These are phyloP conservation scores for Zelostemma sp. DNA, from an alignment of 1,140 invertebrate species.

Conservation along the genomic window DNA sequence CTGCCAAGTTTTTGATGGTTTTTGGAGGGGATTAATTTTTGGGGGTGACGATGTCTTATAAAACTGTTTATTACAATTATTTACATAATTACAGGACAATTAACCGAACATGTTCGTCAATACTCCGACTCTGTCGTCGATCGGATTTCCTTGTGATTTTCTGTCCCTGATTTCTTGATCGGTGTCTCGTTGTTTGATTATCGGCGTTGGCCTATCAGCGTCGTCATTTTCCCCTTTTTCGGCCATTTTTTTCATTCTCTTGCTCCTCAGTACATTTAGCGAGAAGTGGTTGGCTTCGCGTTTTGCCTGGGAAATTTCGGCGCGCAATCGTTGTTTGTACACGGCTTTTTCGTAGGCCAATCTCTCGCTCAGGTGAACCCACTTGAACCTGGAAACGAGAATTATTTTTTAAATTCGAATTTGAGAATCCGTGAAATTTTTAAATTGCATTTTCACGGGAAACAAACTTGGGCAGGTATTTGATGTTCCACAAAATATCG, in stretches of 20 bases:
- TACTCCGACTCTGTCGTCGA: constrained; percentile 67
- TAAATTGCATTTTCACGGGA: background rate
- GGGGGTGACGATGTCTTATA: no score
- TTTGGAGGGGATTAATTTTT: no score
- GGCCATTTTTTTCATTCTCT: constrained; percentile 74
- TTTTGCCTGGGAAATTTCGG: constrained; percentile 93
- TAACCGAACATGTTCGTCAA: constrained; percentile 69
- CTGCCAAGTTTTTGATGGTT: no score
- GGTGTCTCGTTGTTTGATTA: constrained; percentile 66
- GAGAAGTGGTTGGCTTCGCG: constrained; percentile 89
- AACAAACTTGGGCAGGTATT: constrained; percentile 87
- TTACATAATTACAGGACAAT: constrained; percentile 25
- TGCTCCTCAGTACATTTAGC: constrained; percentile 84
- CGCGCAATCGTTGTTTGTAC: constrained; percentile 85
- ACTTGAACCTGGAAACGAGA: constrained; percentile 83
- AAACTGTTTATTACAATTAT: constrained; percentile 10
- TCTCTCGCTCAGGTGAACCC: constrained; percentile 93
- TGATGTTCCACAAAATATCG: constrained; percentile 95
- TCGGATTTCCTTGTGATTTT: constrained; percentile 52
- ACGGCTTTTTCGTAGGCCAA: constrained; percentile 92
- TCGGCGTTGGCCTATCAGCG: constrained; percentile 52
- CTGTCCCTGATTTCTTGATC: constrained; percentile 61
- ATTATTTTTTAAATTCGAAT: constrained; percentile 6
- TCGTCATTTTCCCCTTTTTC: constrained; percentile 39
- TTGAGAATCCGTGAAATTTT: background rate